Evolutionary conservation across 2,113 vertebrate genomes (phyloP), one percentile per base, ranked within the genome.

Genomic region (Leuciscus idus): DNA sequence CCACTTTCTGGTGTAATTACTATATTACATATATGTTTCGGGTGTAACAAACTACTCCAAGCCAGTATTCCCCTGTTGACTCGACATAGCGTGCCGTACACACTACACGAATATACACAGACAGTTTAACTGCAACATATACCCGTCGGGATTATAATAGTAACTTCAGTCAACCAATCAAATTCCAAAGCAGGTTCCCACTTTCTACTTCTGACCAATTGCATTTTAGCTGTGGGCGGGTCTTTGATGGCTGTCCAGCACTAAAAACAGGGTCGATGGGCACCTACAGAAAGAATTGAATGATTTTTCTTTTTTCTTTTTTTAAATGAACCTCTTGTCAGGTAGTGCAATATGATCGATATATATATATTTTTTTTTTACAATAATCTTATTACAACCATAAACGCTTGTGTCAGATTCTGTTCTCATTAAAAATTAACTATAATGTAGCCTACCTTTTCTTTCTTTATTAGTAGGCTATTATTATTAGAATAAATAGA

Each of bases 101-200:
- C 50, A 8, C 48, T 43, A 55, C 64, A 8, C 28, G 6, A 39
- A 3, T 0, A 48, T 36, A 10, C 13, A 55, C 64, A 46, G 68
- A 55, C 64, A 46, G 68, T 66, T 11, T 23, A 23, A 43, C 13
- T 28, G 28, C 50, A n/a, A 70, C 48, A 30, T 28, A 43, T 43
- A 72, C 84, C 61, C 50, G 28, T 12, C 72, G 43, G 62, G 64
- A 88, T 90, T 88, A 87, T 89, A 88, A 86, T 83, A 86, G 84
- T 66, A 86, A 87, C 82, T 74, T 84, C 30, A 81, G 82, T 64
- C 78, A 80, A 86, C 89, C 91, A 92, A 91, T 90, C 83, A 73
- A 59, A 52, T 78, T 75, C 13, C 21, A 23, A 74, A 57, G 23
- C 26, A 77, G 74, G 13, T 28, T 50, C 36, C 64, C 4, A 26